Base-by-base conservation (phyloP, 2,888 invertebrate genomes). In the Tetranychus piercei region DNA sequence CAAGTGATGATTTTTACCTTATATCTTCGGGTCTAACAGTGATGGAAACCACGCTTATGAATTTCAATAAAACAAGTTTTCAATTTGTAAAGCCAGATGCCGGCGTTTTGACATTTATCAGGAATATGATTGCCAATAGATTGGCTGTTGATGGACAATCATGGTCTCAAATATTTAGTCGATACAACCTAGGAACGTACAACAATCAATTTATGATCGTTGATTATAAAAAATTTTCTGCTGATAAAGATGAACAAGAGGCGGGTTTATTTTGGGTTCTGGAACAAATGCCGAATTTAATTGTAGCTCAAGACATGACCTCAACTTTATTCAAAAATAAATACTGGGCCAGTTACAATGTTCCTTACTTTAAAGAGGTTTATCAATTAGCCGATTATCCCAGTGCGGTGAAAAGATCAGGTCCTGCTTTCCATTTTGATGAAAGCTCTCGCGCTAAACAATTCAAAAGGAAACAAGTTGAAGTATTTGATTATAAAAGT, bases 201-300 rank as follows among this genome's bases (percentile, higher is more conserved):
- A 82, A 82, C 77, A 82, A 82, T 76, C 82, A 82, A 79, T 82
- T 82, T 76, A 82, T 82, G 82, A 77, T 82, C 1, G 74, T 82
- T 18, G 82, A 82, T 76, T 77, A 81, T 77, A 81, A 81, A 73
- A 77, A 79, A 75, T 79, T 82, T 20, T 71, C 72, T 22, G 78
- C 81, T 18, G 76, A 78, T 15, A 18, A 44, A 9, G 80, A 82
- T 77, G 15, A 55, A 55, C 55, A 55, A 15, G 11, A 55, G 55
- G 3, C 55, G 2, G 80, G 78, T 74, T 80, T 82, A 44, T 77
- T 82, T 73, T 82, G 80, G 80, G 80, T 82, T 23, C 80, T 81
- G 20, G 82, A 82, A 75, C 82, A 82, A 78, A 81, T 82, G 45
- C 82, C 82, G 18, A 79, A 79, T 22, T 79, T 80, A 5, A 81